phyloP scores from a whole-genome alignment of 1,140 invertebrate species.

The Drosophila orosa region DNA sequence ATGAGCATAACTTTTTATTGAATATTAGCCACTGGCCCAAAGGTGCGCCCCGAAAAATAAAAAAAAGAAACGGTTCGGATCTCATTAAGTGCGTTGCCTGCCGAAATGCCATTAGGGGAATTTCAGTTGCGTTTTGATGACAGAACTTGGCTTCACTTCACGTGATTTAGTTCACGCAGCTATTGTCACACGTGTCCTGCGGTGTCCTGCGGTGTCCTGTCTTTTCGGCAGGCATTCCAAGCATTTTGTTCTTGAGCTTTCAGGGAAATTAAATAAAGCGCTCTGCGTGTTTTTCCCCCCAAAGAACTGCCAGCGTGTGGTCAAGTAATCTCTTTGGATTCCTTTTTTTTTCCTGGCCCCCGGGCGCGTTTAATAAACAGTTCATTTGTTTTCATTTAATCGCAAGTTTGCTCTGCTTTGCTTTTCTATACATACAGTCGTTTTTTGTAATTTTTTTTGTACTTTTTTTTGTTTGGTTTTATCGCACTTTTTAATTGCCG shows the following conservation, averaged over 20 bases:
- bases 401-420: conserved; percentile 59
- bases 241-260: conserved; percentile 80
- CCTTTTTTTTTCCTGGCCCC: conserved; percentile 20
- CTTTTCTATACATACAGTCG: conserved; percentile 25
- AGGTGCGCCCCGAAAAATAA: conserved; percentile 39
- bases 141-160: conserved; percentile 59
- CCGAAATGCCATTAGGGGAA: conserved; percentile 66
- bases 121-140: conserved; percentile 70
- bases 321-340: conserved; percentile 47
- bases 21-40: conserved; percentile 66
- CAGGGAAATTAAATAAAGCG: conserved; percentile 83
- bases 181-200: conserved; percentile 69
- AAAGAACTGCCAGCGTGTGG: conserved; percentile 28
- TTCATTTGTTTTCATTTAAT: conserved; percentile 82
- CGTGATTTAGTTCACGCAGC: conserved; percentile 64
- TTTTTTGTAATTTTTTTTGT: conserved; percentile 26
- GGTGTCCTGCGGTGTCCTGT: conserved; percentile 37
- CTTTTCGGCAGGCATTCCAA: conserved; percentile 56
- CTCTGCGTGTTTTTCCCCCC: conserved; percentile 69
- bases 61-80: conserved; percentile 14
- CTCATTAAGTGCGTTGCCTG: conserved; percentile 81
- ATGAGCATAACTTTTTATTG: conserved; percentile 79
- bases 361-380: conserved; percentile 81
- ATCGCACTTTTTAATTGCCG: conserved; percentile 73
- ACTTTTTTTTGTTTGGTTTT: conserved; percentile 36